Percentiles rank a stretch among this genome's conserved stretches.
phyloP scores from a whole-genome alignment of 2,888 invertebrate genomes.

The Eubasilissa splendida region DNA sequence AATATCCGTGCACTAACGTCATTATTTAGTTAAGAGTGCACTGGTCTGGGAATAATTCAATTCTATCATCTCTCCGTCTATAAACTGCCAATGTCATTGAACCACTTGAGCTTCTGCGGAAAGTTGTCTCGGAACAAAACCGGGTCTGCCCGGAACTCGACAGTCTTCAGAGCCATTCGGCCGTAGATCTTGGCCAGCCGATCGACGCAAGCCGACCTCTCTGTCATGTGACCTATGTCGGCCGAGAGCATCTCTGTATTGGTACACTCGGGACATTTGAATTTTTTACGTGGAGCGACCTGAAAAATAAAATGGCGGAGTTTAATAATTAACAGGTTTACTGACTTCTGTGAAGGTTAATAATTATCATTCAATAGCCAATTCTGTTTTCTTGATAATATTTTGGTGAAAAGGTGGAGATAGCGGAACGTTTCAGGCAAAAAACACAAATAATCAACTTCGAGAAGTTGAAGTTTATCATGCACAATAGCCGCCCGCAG shows the following conservation, averaged over 20 bases:
- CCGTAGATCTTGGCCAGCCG: slow-evolving; percentile 85
- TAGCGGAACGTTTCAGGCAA: too few species aligned
- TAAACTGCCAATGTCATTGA: slow-evolving; percentile 89
- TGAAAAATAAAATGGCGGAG: slow-evolving; percentile 62
- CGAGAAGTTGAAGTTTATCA: too few species aligned
- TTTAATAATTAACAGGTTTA: not conserved
- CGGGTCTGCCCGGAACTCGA: slow-evolving; percentile 96
- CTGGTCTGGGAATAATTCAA: too few species aligned
- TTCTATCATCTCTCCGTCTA: slow-evolving; percentile 64
- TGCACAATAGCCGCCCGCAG: too few species aligned
- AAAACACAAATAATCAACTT: too few species aligned
- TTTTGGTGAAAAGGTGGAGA: too few species aligned
- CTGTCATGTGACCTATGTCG: slow-evolving; percentile 93
- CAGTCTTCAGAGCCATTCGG: slow-evolving; percentile 87
- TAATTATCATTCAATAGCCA: too few species aligned
- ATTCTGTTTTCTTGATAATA: too few species aligned
- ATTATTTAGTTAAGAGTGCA: too few species aligned
- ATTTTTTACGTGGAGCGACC: slow-evolving; percentile 96
- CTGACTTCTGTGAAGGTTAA: too few species aligned
- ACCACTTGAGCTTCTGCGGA: slow-evolving; percentile 88
- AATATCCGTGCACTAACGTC: too few species aligned
- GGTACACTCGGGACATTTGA: slow-evolving; percentile 95
- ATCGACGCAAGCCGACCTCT: slow-evolving; percentile 92
- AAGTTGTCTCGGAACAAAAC: slow-evolving; percentile 91
- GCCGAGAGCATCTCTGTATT: slow-evolving; percentile 96